A percentile compares a stretch with the other conserved stretches of the same genome.
phyloP scores from a whole-genome alignment of 2,797 vertebrate species.

The Odontamblyopus lacepedii region DNA sequence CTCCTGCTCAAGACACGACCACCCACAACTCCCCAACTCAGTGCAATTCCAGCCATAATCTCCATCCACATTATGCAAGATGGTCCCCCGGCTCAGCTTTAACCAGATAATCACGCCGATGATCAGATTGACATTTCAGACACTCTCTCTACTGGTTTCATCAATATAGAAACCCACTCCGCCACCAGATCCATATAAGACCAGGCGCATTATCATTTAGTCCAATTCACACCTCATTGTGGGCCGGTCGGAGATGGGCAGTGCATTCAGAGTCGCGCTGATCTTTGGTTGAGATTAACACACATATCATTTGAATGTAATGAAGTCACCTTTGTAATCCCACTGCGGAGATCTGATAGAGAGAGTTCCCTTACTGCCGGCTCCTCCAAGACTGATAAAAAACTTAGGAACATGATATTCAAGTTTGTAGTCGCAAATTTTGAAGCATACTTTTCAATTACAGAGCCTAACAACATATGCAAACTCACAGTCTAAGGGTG shows the following conservation, averaged over 20 bases:
- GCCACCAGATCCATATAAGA: constrained; percentile 64
- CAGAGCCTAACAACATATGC: background rate
- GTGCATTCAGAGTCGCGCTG: constrained; percentile 58
- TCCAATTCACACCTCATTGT: constrained; percentile 63
- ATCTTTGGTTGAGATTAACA: constrained; percentile 65
- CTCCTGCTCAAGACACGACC: constrained; percentile 50
- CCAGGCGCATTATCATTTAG: constrained; percentile 71
- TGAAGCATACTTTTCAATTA: background rate
- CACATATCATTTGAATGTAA: constrained; percentile 70
- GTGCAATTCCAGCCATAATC: constrained; percentile 63
- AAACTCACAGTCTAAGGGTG: background rate
- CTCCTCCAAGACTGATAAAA: constrained; percentile 18
- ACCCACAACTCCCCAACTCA: constrained; percentile 55
- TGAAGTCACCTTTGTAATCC: constrained; percentile 66
- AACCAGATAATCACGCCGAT: constrained; percentile 68
- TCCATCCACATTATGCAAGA: constrained; percentile 59
- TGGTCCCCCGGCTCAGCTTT: constrained; percentile 67
- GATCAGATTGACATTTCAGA: constrained; percentile 74
- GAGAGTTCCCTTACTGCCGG: constrained; percentile 50
- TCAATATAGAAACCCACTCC: constrained; percentile 56
- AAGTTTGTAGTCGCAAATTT: background rate
- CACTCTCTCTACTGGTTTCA: constrained; percentile 56
- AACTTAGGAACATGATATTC: background rate
- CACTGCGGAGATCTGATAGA: constrained; percentile 56
- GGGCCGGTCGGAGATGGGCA: constrained; percentile 49